Base-by-base conservation (phyloP, 2,113 vertebrate species). In the Oryctolagus cuniculus region DNA sequence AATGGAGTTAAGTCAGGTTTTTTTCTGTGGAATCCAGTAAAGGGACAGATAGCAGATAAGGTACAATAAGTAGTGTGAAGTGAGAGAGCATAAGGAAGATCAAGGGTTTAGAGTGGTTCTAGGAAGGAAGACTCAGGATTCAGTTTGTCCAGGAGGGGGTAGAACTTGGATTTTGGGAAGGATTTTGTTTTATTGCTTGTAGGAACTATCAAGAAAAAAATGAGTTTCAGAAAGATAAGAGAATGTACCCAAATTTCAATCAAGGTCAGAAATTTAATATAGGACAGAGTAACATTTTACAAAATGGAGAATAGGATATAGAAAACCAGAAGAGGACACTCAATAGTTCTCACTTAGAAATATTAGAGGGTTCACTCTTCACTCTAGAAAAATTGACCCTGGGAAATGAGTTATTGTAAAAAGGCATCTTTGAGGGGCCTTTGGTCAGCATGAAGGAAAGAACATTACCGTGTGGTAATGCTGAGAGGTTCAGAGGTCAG, bases 271-370 rank as follows among this genome's bases (percentile, higher is more conserved):
- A 67, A 84, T 85, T 25, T 95, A 31, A 5, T 25, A 58, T 31
- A 31, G 64, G 3, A 27, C 24, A 16, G n/a, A 10, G 5, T 38
- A 22, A 36, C 2, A 29, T 61, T 84, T 82, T n/a, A 61, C 34
- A 73, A 89, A 83, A 94, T 63, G 36, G 66, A 0, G 4, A 55
- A 25, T 64, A 25, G 11, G 53, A 91, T 70, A 19, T 8, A 84
- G 31, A 79, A 63, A 63, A 31, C 10, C 88, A 72, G 53, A 8
- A 70, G 88, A 84, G 67, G 53, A 67, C 19, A 75, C 66, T 83
- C 87, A 34, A 38, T 63, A 84, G 69, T 84, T 93, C 36, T 44
- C 29, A 79, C n/a, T n/a, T 83, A 31, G 72, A 95, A 90, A 81
- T 27, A 69, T 64, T 67, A 67, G 72, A 84, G 22, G 51, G 63